phyloP scores from a whole-genome alignment of 2,113 vertebrate species.

The Athene cunicularia region DNA sequence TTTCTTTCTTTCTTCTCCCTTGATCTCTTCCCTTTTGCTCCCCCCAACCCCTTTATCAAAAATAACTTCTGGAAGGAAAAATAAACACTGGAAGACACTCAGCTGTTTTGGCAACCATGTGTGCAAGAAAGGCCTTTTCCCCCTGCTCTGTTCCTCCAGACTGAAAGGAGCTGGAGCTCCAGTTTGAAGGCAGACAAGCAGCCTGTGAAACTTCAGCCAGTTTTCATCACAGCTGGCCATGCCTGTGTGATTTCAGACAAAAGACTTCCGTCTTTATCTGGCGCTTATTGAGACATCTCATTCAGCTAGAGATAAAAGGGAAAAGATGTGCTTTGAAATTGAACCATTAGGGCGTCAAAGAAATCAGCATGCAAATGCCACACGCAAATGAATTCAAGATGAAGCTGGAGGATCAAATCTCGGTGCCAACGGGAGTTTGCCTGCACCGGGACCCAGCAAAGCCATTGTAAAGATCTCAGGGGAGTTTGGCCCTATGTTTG shows the following conservation, averaged over 20 bases:
- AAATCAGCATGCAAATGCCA: constrained; percentile 76
- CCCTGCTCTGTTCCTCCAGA: constrained; percentile 45
- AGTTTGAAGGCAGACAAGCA: constrained; percentile 73
- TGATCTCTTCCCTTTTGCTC: not conserved
- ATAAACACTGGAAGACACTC: constrained; percentile 50
- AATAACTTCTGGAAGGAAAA: constrained; percentile 54
- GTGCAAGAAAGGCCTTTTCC: constrained; percentile 45
- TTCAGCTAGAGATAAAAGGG: constrained; percentile 80
- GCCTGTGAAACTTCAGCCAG: constrained; percentile 79
- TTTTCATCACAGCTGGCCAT: constrained; percentile 80
- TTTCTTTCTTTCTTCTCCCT: not conserved
- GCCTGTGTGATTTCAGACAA: constrained; percentile 78
- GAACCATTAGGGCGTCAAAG: constrained; percentile 68
- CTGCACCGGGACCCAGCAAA: not conserved
- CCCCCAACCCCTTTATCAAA: constrained; percentile 12
- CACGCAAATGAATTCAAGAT: constrained; percentile 69
- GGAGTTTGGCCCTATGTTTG: not conserved
- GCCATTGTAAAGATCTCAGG: not conserved
- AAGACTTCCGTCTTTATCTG: constrained; percentile 84
- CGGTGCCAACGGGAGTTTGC: constrained; percentile 22
- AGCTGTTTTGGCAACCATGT: constrained; percentile 36
- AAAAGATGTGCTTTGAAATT: constrained; percentile 80
- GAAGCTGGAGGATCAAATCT: constrained; percentile 28
- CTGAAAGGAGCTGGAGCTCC: constrained; percentile 56
- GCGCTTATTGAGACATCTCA: constrained; percentile 81